These are phyloP conservation scores for Dendrolimus pini DNA, from an alignment of 2,888 invertebrate species.

Conservation along the genomic window DNA sequence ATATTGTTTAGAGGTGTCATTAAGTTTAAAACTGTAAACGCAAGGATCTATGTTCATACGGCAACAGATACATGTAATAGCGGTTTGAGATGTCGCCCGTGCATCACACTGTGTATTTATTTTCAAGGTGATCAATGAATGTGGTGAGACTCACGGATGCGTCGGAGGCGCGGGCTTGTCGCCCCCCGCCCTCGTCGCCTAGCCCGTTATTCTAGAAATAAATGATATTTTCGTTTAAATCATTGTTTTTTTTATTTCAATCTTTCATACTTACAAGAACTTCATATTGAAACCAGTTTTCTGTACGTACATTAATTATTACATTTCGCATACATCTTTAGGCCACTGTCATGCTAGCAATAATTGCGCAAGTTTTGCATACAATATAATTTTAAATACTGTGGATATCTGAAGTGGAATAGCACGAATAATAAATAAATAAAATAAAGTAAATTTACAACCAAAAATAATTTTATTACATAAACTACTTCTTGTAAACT, in stretches of 20 bases:
- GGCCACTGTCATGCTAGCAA: no score
- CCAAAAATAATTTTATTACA: no score
- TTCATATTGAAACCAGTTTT: no score
- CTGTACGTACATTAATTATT: no score
- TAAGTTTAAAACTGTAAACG: constrained; percentile 50
- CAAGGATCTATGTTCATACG: constrained; percentile 56
- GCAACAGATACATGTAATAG: constrained; percentile 54
- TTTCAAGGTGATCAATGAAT: constrained; percentile 63
- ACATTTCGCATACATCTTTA: no score
- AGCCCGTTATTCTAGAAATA: constrained; percentile 71
- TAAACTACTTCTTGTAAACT: no score
- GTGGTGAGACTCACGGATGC: constrained; percentile 68
- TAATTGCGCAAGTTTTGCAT: no score
- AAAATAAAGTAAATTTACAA: no score
- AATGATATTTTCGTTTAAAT: constrained; percentile 75
- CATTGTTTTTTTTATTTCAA: constrained; percentile 40
- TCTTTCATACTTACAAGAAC: no score
- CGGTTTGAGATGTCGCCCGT: constrained; percentile 45
- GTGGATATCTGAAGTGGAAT: no score
- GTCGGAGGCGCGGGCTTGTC: constrained; percentile 31
- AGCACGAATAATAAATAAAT: no score
- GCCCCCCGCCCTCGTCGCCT: constrained; percentile 35
- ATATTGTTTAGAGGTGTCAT: constrained; percentile 55
- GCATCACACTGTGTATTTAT: constrained; percentile 62
- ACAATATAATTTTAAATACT: no score